Evolutionary conservation across 2,888 invertebrate genomes (phyloP).

Genomic region (Ochropleura plecta): DNA sequence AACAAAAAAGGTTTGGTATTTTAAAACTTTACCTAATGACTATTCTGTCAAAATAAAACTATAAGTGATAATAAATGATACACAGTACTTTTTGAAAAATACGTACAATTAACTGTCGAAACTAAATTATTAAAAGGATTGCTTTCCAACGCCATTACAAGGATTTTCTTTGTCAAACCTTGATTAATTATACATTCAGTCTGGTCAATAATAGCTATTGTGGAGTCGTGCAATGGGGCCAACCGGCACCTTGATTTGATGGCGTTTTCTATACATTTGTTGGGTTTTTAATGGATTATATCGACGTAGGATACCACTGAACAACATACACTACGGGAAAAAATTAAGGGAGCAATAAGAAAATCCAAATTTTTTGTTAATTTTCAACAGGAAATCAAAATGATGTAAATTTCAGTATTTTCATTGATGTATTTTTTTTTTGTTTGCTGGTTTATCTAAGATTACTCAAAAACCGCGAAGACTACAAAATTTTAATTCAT

Average conservation of each 20-base stretch:
- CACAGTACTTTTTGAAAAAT: slow-evolving; percentile 3
- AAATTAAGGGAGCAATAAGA: too few species aligned
- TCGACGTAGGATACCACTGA: not conserved
- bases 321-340: too few species aligned
- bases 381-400: too few species aligned
- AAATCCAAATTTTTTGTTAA: too few species aligned
- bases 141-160: slow-evolving; percentile 49
- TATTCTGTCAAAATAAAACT: slow-evolving; percentile 12
- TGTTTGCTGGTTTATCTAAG: too few species aligned
- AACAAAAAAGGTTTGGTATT: not conserved
- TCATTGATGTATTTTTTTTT: too few species aligned
- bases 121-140: slow-evolving; percentile 52
- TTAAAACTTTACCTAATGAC: slow-evolving; percentile 15
- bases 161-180: slow-evolving; percentile 58
- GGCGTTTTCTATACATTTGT: slow-evolving; percentile 24
- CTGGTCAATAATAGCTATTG: slow-evolving; percentile 44
- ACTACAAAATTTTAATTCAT: too few species aligned
- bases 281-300: slow-evolving; percentile 14
- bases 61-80: slow-evolving; percentile 27
- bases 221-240: slow-evolving; percentile 50
- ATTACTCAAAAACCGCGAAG: too few species aligned
- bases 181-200: slow-evolving; percentile 57
- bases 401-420: too few species aligned
- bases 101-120: slow-evolving; percentile 27
- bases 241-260: slow-evolving; percentile 52